phyloP scores from a whole-genome alignment of 2,797 vertebrate species.

The Cyprinodon diabolis region DNA sequence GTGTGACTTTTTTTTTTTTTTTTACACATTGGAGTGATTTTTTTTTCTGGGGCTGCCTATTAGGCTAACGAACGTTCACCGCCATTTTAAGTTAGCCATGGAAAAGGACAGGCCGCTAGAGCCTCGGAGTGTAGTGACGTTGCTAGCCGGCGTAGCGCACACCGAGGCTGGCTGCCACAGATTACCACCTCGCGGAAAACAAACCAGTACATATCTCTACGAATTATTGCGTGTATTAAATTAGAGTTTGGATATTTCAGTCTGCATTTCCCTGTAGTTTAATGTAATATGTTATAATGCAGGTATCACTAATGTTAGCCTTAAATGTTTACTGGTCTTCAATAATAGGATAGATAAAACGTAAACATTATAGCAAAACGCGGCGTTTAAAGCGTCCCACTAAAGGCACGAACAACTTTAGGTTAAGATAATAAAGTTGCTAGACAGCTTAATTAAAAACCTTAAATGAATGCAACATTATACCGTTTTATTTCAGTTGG shows the following conservation, averaged over 20 bases:
- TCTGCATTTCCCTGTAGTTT: not conserved
- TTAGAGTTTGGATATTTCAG: no score
- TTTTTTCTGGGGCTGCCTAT: constrained; percentile 49
- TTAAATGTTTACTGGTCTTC: constrained; percentile 8
- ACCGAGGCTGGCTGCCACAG: constrained; percentile 15
- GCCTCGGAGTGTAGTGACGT: constrained; percentile 70
- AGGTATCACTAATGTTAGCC: constrained; percentile 37
- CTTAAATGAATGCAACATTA: constrained; percentile 25
- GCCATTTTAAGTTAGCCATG: constrained; percentile 80
- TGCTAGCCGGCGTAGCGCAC: constrained; percentile 53
- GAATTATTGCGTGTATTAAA: not conserved
- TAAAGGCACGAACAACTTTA: not conserved
- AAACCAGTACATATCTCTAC: not conserved
- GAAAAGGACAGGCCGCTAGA: constrained; percentile 59
- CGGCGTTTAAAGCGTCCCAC: not conserved
- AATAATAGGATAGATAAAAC: not conserved
- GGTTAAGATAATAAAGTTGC: constrained; percentile 9
- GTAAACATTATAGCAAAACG: constrained; percentile 9
- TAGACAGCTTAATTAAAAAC: constrained; percentile 37
- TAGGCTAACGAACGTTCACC: constrained; percentile 62
- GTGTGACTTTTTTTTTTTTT: not conserved
- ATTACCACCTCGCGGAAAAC: constrained; percentile 21
- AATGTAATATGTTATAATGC: constrained; percentile 18
- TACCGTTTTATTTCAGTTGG: not conserved
- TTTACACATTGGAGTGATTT: constrained; percentile 35